Evolutionary conservation across 1,140 invertebrate genomes (phyloP).

Genomic region (Drosophila prosaltans): DNA sequence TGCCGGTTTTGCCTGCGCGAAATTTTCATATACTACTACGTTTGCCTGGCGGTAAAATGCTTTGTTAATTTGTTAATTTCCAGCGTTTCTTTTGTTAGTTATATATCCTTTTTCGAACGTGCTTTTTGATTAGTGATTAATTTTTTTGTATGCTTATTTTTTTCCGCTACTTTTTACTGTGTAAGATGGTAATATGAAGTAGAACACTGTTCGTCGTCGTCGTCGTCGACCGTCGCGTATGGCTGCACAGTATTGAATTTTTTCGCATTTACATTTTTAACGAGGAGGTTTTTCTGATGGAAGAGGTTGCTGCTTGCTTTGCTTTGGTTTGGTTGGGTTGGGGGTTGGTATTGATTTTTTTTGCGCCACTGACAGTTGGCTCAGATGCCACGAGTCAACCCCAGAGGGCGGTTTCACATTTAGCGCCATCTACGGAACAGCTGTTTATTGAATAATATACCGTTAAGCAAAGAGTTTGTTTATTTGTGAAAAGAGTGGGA

Average conservation of each 20-base stretch:
- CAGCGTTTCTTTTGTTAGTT: not conserved
- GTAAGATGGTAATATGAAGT: constrained; percentile 35
- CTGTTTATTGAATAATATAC: constrained; percentile 10
- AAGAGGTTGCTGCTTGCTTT: not conserved
- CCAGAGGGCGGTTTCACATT: constrained; percentile 51
- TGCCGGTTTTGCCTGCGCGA: constrained; percentile 19
- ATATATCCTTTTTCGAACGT: constrained; percentile 10
- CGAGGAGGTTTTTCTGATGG: constrained; percentile 49
- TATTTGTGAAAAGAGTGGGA: too few relatives aligned
- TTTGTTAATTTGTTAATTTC: constrained; percentile 1
- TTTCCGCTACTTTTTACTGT: constrained; percentile 23
- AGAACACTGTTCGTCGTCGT: constrained; percentile 51
- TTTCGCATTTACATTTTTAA: constrained; percentile 82
- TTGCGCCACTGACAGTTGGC: constrained; percentile 59
- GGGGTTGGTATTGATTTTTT: constrained; percentile 79
- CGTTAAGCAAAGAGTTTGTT: not conserved
- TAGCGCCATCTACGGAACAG: constrained; percentile 42
- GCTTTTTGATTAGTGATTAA: constrained; percentile 20
- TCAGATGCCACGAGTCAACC: constrained; percentile 15
- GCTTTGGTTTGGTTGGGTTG: constrained; percentile 44
- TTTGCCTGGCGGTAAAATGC: constrained; percentile 13
- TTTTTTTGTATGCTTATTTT: constrained; percentile 9
- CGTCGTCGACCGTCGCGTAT: constrained; percentile 60
- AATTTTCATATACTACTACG: constrained; percentile 20
- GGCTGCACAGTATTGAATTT: constrained; percentile 82